Evolutionary conservation across 2,888 invertebrate genomes (phyloP), one percentile per base, ranked within the genome.

Genomic region (Peribatodes rhomboidaria): DNA sequence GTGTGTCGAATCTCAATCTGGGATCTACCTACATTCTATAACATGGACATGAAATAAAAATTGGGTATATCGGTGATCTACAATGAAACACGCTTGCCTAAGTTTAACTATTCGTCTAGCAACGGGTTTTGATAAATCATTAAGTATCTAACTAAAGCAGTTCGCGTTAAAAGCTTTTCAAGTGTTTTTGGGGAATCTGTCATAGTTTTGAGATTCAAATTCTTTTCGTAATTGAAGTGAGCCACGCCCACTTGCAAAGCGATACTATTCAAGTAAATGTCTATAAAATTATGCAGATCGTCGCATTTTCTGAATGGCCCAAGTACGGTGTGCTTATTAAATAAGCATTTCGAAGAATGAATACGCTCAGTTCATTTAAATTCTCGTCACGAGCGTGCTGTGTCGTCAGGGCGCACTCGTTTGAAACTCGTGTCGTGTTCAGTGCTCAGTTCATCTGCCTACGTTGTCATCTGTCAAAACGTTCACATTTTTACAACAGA

Each of bases 381-480:
- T 72, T 68, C 70, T 20, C 18, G 54, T 49, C 72, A 62, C 61
- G 57, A 64, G 14, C 14, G 44, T n/a, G 58, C 52, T 39, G 52
- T 57, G 65, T 37, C 50, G 67, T 49, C 69, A 65, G 65, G 65
- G 64, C 67, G 57, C 61, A 42, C 67, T 67, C 65, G 50, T 14
- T 14, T 41, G 52, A 57, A 57, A 52, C 57, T 39, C 9, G 35
- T 33, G 42, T 31, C 8, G 22, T 42, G 42, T 52, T 27, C 52
- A 61, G 54, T 65, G 42, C 50, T 27, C 52, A 61, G 54, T 65
- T 69, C 65, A 67, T 69, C 70, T 64, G 70, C 77, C 77, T 74
- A 74, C 76, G 62, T 71, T 72, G 70, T 73, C 67, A 72, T 80
- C 72, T 75, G 80, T 83, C 82, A 80, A 78, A 83, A 74, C 68